Percentiles rank a stretch among this genome's conserved stretches.
These are phyloP conservation scores for Andrena bicolor DNA, from an alignment of 2,888 invertebrate genomes.

Conservation along the genomic window DNA sequence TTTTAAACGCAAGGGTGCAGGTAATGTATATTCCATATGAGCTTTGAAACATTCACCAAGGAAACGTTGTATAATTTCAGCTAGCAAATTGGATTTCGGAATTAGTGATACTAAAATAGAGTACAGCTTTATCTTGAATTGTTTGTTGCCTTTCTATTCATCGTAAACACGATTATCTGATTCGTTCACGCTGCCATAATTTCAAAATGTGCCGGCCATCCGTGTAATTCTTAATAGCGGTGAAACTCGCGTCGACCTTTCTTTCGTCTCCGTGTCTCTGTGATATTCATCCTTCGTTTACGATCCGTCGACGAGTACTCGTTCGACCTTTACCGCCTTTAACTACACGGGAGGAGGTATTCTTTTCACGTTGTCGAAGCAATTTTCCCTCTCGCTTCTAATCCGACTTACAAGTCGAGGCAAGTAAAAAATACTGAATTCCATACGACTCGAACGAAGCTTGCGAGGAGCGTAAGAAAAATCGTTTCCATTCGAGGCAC, in stretches of 20 bases:
- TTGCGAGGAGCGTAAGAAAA: not conserved
- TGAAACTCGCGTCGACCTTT: not conserved
- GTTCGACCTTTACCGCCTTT: no score
- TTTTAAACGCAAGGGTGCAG: not conserved
- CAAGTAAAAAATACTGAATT: no score
- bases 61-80: slow-evolving; percentile 1
- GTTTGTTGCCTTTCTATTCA: not conserved
- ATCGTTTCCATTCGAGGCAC: not conserved
- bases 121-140: not conserved
- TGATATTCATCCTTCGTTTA: no score
- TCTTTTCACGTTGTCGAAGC: no score
- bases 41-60: not conserved
- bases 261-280: not conserved
- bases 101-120: not conserved
- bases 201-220: not conserved
- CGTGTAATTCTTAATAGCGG: not conserved
- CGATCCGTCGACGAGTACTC: no score
- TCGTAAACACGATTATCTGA: not conserved
- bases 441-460: no score
- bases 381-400: no score
- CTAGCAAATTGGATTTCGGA: not conserved
- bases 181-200: not conserved
- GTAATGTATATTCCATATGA: not conserved
- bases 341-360: no score
- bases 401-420: no score